Evolutionary conservation across 2,888 invertebrate species (phyloP).

Genomic region (Sminthurides aquaticus): DNA sequence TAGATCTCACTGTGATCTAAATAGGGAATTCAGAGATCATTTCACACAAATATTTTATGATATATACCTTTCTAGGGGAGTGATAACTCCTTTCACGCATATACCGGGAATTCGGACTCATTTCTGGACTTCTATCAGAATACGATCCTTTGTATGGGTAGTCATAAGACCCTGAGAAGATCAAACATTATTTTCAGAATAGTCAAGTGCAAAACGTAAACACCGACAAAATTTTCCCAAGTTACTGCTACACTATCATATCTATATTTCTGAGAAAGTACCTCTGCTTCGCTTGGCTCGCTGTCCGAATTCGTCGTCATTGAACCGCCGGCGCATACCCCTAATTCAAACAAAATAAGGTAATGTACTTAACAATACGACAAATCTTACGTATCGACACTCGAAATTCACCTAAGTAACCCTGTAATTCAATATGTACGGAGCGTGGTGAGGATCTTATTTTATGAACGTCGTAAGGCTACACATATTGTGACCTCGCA

Average conservation of each 20-base stretch:
- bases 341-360: conserved; percentile 21
- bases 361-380: no score
- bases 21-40: no score
- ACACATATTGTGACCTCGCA: neutral
- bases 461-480: neutral
- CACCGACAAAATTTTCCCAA: neutral
- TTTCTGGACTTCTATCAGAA: conserved; percentile 29
- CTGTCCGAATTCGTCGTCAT: conserved; percentile 37
- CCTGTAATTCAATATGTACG: no score
- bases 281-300: conserved; percentile 38
- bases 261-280: conserved; percentile 7
- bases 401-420: no score
- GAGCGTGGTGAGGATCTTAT: conserved; percentile 3
- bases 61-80: conserved; percentile 26
- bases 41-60: neutral
- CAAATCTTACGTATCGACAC: no score
- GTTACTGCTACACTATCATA: neutral
- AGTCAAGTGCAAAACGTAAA: no score
- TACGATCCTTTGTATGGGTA: conserved; percentile 33
- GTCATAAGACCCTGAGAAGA: conserved; percentile 26
- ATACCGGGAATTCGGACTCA: conserved; percentile 31
- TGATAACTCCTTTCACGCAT: conserved; percentile 23
- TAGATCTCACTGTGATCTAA: no score
- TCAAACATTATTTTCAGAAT: no score
- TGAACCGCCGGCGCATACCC: conserved; percentile 33